Conservation (phyloP, 1,140 invertebrate species). For the Mizuhopecten yessoensis region DNA sequence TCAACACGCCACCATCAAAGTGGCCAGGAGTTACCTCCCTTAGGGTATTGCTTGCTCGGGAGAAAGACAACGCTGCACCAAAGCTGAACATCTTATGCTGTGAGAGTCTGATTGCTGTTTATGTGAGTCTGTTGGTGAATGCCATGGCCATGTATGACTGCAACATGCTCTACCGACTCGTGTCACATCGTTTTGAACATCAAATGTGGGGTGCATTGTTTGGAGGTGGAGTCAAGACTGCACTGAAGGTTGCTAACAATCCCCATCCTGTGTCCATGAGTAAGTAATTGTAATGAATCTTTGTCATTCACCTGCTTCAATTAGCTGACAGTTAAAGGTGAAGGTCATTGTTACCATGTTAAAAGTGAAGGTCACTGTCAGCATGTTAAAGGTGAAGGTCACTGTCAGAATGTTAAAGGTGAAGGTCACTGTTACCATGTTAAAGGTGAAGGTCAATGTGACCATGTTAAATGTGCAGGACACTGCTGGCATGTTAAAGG, state of each 20-base stretch:
- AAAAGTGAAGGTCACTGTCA: too few species aligned
- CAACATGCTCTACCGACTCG: constrained; percentile 93
- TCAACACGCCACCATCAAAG: constrained; percentile 87
- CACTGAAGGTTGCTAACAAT: constrained; percentile 85
- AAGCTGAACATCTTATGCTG: constrained; percentile 95
- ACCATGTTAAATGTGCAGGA: too few species aligned
- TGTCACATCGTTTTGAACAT: constrained; percentile 92
- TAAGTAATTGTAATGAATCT: neutral
- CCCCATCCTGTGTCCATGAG: constrained; percentile 48
- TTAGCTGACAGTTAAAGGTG: too few species aligned
- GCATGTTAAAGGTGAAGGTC: too few species aligned
- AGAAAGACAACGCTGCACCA: constrained; percentile 98
- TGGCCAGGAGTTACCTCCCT: constrained; percentile 95
- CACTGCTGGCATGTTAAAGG: too few species aligned
- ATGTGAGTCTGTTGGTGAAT: constrained; percentile 95
- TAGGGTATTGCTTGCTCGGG: constrained; percentile 93
- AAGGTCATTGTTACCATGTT: too few species aligned
- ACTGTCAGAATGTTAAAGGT: too few species aligned
- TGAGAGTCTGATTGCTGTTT: constrained; percentile 96
- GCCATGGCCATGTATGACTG: constrained; percentile 97
- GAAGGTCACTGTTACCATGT: too few species aligned
- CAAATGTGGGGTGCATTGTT: constrained; percentile 94
- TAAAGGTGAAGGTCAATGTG: too few species aligned
- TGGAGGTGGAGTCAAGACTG: constrained; percentile 95
- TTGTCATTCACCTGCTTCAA: neutral